A percentile compares a stretch with the other conserved stretches of the same genome.
Conservation (phyloP, 2,888 invertebrate genomes). For the Drosophila ezoana region DNA sequence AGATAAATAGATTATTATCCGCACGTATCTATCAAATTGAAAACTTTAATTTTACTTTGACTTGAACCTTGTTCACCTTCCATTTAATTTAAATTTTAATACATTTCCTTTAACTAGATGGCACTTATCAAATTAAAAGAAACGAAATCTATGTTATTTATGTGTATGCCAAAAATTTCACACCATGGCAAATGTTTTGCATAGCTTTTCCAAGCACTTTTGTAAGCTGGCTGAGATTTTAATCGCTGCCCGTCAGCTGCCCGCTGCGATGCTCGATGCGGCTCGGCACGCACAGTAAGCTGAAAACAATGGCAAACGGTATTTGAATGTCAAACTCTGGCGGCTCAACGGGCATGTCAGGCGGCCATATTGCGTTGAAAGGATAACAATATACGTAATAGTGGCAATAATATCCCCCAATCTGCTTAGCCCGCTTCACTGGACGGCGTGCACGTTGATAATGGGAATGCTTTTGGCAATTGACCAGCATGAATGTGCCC, state of each 20-base stretch:
- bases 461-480: constrained; percentile 74
- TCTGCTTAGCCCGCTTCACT: constrained; percentile 67
- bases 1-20: constrained; percentile 4
- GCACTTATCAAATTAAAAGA: constrained; percentile 55
- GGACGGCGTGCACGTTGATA: constrained; percentile 55
- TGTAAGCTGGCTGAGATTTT: constrained; percentile 61
- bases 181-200: constrained; percentile 56
- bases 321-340: constrained; percentile 70
- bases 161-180: constrained; percentile 62
- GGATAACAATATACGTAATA: constrained; percentile 73
- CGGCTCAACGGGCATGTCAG: constrained; percentile 46
- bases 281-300: constrained; percentile 72
- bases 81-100: constrained; percentile 6
- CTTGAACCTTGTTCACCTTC: background rate
- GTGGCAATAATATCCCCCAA: constrained; percentile 66
- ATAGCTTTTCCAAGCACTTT: constrained; percentile 50
- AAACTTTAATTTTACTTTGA: constrained; percentile 5
- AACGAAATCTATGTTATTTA: constrained; percentile 44
- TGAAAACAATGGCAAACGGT: constrained; percentile 66
- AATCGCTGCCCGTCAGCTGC: constrained; percentile 69
- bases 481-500: constrained; percentile 77
- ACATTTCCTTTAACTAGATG: constrained; percentile 8
- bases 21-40: background rate
- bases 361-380: constrained; percentile 77
- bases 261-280: constrained; percentile 57